A percentile compares a stretch with the other conserved stretches of the same genome.
Evolutionary conservation across 2,113 vertebrate species (phyloP).

Genomic region (Lepisosteus osseus): DNA sequence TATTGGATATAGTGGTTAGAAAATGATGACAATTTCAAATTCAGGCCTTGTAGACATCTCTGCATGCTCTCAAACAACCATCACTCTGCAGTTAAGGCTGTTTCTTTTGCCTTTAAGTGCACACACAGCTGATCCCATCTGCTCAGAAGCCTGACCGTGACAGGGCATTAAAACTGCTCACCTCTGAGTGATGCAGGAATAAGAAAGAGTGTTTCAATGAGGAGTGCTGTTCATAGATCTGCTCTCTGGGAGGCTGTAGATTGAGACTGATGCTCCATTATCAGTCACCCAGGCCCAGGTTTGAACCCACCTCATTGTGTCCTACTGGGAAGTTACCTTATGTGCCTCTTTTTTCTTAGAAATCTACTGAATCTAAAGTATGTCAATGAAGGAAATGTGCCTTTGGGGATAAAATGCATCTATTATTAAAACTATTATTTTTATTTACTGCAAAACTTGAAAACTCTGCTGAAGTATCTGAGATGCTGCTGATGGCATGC

Average conservation of each 20-base stretch:
- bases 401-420: no score
- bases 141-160: slow-evolving; percentile 51
- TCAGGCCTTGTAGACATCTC: not conserved
- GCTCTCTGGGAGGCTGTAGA: no score
- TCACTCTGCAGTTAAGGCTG: not conserved
- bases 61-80: not conserved
- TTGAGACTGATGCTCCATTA: no score
- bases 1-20: no score
- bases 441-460: no score
- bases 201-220: slow-evolving; percentile 36
- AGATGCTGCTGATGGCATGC: no score
- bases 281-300: no score
- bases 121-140: not conserved
- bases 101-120: slow-evolving; percentile 13
- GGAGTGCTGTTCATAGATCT: slow-evolving; percentile 27
- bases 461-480: no score
- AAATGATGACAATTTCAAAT: no score
- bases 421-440: no score
- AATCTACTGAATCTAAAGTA: not conserved
- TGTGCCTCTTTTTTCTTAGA: not conserved
- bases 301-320: no score
- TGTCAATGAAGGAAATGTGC: no score
- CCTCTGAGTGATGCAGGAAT: slow-evolving; percentile 40
- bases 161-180: slow-evolving; percentile 51
- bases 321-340: not conserved